These are phyloP conservation scores for Frieseomelitta varia DNA, from an alignment of 1,140 invertebrate genomes.

Conservation along the genomic window DNA sequence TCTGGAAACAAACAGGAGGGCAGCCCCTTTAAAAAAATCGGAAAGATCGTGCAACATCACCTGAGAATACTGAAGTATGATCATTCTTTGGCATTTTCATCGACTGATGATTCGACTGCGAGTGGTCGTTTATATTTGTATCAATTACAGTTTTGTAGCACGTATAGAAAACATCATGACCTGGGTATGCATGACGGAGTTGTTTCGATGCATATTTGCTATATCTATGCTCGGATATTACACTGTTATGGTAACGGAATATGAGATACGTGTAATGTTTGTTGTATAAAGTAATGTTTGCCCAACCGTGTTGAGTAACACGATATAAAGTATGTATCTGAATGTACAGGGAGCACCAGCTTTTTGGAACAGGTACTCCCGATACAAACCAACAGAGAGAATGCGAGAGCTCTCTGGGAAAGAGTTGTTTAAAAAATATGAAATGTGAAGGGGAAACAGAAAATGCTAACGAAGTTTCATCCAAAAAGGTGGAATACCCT, in stretches of 20 bases:
- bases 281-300: background rate
- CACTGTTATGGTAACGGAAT: conserved; percentile 64
- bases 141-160: conserved; percentile 65
- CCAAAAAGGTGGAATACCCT: no score
- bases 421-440: background rate
- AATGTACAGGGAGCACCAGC: no score
- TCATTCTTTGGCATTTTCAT: background rate
- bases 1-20: background rate
- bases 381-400: background rate
- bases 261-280: background rate
- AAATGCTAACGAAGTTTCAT: no score
- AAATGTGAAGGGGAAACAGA: background rate
- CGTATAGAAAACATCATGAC: conserved; percentile 67
- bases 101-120: background rate
- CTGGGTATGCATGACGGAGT: conserved; percentile 69
- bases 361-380: no score
- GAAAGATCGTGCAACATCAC: conserved; percentile 45
- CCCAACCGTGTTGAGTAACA: background rate
- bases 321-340: background rate
- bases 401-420: background rate
- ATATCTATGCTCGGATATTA: conserved; percentile 74
- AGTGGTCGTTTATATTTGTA: background rate
- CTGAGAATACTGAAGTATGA: conserved; percentile 9
- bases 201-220: conserved; percentile 69
- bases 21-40: background rate